Evolutionary conservation across 2,113 vertebrate genomes (phyloP).

Genomic region (Macrotus californicus): DNA sequence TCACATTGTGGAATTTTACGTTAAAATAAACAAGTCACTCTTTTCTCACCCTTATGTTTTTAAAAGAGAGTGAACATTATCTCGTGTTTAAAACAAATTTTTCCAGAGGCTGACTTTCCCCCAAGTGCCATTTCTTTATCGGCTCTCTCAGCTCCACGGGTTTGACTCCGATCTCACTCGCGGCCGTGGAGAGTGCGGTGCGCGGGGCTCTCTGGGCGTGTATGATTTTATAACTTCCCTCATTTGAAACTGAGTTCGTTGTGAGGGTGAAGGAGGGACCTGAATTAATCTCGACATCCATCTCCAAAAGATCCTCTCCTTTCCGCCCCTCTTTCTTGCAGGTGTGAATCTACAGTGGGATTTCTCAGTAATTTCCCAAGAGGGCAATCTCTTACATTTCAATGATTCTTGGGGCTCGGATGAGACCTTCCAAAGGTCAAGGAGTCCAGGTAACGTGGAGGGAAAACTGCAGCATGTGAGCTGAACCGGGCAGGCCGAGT

Average conservation of each 20-base stretch:
- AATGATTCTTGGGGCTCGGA: neutral
- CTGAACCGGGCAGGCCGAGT: neutral
- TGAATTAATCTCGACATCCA: neutral
- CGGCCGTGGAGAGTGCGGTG: neutral
- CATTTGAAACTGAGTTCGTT: constrained; percentile 25
- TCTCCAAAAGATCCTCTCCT: neutral
- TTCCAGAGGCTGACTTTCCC: neutral
- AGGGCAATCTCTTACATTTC: neutral
- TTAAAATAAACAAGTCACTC: neutral
- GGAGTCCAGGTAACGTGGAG: neutral
- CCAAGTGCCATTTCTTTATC: constrained; percentile 2
- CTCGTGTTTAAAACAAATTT: neutral
- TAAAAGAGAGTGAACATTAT: neutral
- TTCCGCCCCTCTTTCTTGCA: neutral
- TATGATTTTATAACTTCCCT: constrained; percentile 38
- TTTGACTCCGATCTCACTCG: neutral
- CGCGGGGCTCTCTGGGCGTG: neutral
- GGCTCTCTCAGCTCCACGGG: neutral
- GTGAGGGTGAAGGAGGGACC: neutral
- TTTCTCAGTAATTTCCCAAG: neutral
- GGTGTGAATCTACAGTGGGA: neutral
- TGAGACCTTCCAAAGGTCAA: neutral
- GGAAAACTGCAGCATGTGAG: neutral
- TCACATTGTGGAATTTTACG: neutral
- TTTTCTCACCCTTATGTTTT: neutral